Evolutionary conservation across 2,797 vertebrate species (phyloP), one percentile per base, ranked within the genome.

Genomic region (Rhynchotus rufescens): DNA sequence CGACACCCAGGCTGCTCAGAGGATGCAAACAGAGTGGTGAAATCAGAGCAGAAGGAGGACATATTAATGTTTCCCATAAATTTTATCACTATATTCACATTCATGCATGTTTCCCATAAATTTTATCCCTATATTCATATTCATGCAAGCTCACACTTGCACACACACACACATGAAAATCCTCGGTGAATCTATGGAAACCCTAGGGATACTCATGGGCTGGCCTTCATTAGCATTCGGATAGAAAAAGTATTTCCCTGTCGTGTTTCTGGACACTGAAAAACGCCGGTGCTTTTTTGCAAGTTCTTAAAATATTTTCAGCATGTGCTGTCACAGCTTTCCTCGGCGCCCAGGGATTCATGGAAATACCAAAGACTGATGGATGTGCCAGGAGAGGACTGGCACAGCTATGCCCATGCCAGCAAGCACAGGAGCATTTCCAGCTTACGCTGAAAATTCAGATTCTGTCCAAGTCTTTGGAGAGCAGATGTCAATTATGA

Each of bases 401-500:
- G 84, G 61, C 90, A 69, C 3, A 3, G 40, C 75, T 83, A 60
- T 93, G 62, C 47, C 84, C 91, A 68, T 71, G 57, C 79, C 78
- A 67, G 57, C 47, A 88, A 92, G 89, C 57, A 86, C 71, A 74
- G 65, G 49, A 88, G 28, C 3, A 12, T 80, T 92, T 77, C 74
- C 49, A 88, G 40, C 5, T 2, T 23, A 72, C 1, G 7, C 68
- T 88, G 75, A 92, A 94, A 94, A 92, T 93, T 89, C 84, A 92
- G 86, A 92, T 95, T 88, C 86, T 69, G 79, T 86, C 84, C 86
- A 83, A 90, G 89, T 57, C 92, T 95, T 94, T 78, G 74, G 90
- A 95, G 90, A 96, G 77, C 88, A 92, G 86, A 94, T 93, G 92
- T 94, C 93, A 95, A 94, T 94, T 87, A 88, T 92, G 95, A 90